Conservation (phyloP, 2,797 vertebrate species). For the Brachyalestes nurse region DNA sequence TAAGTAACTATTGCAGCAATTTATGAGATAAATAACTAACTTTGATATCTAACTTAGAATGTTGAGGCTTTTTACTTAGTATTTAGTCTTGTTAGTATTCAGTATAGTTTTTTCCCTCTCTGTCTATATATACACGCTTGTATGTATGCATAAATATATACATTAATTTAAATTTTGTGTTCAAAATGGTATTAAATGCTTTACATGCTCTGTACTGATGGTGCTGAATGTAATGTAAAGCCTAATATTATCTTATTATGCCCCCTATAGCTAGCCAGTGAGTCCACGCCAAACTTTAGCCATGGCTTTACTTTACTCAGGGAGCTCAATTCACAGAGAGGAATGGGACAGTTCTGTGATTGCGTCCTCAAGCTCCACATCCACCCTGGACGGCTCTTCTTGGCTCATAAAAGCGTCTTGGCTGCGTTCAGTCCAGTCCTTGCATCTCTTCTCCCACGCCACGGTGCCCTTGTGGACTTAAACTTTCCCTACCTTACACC, state of each 20-base stretch:
- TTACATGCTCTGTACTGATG: too few species aligned
- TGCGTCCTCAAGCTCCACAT: constrained; percentile 68
- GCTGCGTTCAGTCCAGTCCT: constrained; percentile 78
- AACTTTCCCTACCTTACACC: constrained; percentile 68
- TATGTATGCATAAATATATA: too few species aligned
- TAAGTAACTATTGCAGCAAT: too few species aligned
- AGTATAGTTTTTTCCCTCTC: too few species aligned
- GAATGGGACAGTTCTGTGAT: constrained; percentile 72
- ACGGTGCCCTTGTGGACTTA: constrained; percentile 72
- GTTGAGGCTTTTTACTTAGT: too few species aligned
- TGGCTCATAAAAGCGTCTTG: constrained; percentile 77
- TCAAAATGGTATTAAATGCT: too few species aligned
- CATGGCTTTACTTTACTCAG: constrained; percentile 64
- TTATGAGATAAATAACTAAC: too few species aligned
- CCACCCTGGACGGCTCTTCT: constrained; percentile 62
- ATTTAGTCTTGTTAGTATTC: too few species aligned
- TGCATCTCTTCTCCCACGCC: constrained; percentile 68
- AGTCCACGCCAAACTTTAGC: not conserved
- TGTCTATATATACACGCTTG: too few species aligned
- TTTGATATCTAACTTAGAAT: too few species aligned
- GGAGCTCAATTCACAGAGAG: constrained; percentile 69
- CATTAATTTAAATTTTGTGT: too few species aligned
- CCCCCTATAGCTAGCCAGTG: constrained; percentile 45
- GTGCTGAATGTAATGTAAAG: too few species aligned
- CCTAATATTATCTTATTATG: constrained; percentile 52